Evolutionary conservation across 2,888 invertebrate species (phyloP).

Genomic region (Mythimna albipuncta): DNA sequence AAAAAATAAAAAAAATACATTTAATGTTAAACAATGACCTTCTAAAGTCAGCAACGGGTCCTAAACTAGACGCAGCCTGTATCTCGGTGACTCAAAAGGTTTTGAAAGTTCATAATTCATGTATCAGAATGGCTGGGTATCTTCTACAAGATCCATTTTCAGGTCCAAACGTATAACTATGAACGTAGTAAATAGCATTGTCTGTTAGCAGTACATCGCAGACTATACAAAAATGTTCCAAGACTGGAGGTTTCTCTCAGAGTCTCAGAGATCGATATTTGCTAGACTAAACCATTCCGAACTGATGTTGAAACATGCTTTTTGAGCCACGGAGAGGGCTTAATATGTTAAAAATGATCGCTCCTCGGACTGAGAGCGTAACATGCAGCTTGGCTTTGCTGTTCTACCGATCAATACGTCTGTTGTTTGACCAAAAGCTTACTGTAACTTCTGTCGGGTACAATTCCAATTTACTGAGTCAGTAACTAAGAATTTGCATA

Average conservation of each 20-base stretch:
- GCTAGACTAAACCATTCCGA: not conserved
- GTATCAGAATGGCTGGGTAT: too few relatives aligned
- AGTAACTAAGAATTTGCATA: not conserved
- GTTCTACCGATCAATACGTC: slow-evolving; percentile 7
- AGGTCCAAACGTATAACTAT: not conserved
- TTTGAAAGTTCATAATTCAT: too few relatives aligned
- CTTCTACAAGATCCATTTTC: not conserved
- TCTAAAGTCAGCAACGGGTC: too few relatives aligned
- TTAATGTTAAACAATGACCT: too few relatives aligned
- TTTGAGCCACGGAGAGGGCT: not conserved
- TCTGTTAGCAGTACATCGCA: too few relatives aligned
- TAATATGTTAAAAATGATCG: not conserved
- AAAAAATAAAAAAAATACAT: too few relatives aligned
- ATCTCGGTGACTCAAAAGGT: too few relatives aligned
- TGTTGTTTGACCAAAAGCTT: not conserved
- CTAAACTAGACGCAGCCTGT: too few relatives aligned
- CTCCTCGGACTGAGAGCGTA: not conserved
- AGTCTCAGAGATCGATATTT: not conserved
- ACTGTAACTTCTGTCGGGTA: not conserved
- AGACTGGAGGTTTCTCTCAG: not conserved
- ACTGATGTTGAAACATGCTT: not conserved
- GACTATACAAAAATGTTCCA: not conserved
- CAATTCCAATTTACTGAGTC: not conserved
- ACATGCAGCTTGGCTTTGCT: not conserved
- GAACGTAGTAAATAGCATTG: not conserved